These are phyloP conservation scores for Gastracanthus pulcherrimus DNA, from an alignment of 2,888 invertebrate genomes.

Conservation along the genomic window DNA sequence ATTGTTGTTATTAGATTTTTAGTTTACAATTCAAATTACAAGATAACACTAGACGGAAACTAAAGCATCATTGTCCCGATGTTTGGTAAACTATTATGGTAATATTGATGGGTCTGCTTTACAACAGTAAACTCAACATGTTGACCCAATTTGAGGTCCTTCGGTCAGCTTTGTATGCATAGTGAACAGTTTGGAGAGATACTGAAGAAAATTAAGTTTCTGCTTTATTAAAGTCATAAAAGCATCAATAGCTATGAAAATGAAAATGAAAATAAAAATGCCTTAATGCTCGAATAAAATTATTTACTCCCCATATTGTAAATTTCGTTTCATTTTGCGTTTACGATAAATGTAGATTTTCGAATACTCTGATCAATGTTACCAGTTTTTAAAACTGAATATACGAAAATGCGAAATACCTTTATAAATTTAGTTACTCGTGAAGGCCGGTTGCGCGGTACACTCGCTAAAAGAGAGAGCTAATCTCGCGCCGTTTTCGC, in stretches of 20 bases:
- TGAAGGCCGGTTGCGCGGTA: too few relatives aligned
- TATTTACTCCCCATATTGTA: too few relatives aligned
- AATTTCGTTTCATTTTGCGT: too few relatives aligned
- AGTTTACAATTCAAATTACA: neutral
- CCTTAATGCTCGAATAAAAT: too few relatives aligned
- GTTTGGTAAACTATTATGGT: slow-evolving; percentile 17
- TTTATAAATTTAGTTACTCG: too few relatives aligned
- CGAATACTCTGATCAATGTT: too few relatives aligned
- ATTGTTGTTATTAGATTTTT: neutral
- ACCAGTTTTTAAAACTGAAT: too few relatives aligned
- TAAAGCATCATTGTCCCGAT: neutral
- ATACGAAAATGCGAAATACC: too few relatives aligned
- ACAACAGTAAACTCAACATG: slow-evolving; percentile 25
- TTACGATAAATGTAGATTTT: too few relatives aligned
- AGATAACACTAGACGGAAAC: neutral
- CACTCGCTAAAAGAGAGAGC: neutral
- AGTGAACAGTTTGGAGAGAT: slow-evolving; percentile 23
- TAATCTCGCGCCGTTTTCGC: neutral
- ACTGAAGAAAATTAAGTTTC: slow-evolving; percentile 26
- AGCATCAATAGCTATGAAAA: neutral
- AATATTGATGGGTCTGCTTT: slow-evolving; percentile 30
- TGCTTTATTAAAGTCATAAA: neutral
- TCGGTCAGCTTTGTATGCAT: slow-evolving; percentile 43
- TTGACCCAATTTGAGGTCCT: slow-evolving; percentile 42
- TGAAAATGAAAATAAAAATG: neutral